A percentile compares a stretch with the other conserved stretches of the same genome.
Evolutionary conservation across 2,113 vertebrate species (phyloP).

Genomic region (Tylochromis polylepis): DNA sequence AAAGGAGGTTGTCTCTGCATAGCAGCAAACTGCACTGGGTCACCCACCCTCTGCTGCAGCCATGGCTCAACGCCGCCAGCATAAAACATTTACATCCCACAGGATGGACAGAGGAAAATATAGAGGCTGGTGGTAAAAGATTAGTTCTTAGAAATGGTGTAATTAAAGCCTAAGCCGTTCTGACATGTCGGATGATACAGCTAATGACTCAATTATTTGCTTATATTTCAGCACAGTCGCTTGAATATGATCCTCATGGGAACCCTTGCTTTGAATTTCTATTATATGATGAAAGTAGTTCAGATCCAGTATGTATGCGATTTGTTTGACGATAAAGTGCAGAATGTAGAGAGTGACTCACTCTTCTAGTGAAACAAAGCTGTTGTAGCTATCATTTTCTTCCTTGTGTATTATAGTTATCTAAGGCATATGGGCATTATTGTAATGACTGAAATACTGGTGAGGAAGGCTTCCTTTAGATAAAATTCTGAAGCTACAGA

Average conservation of each 20-base stretch:
- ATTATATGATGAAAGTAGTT: neutral
- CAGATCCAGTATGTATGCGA: neutral
- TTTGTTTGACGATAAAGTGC: neutral
- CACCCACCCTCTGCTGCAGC: constrained; percentile 71
- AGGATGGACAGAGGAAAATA: neutral
- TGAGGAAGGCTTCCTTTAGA: neutral
- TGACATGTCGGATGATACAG: constrained; percentile 6
- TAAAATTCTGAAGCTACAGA: neutral
- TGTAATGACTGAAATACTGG: neutral
- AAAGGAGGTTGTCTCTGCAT: constrained; percentile 65
- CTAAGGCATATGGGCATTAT: neutral
- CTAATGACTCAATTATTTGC: constrained; percentile 29
- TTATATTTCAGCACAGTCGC: neutral
- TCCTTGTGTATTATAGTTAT: neutral
- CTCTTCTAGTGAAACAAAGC: neutral
- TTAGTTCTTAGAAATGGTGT: constrained; percentile 1
- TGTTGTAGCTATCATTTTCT: neutral
- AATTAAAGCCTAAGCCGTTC: constrained; percentile 7
- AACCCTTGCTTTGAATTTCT: neutral
- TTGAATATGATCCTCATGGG: neutral
- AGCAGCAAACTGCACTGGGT: constrained; percentile 75
- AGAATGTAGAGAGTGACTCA: neutral
- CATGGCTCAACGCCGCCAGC: constrained; percentile 62
- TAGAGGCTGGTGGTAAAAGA: neutral
- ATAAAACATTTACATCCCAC: constrained; percentile 67